Evolutionary conservation across 92 coral and sea anemone genomes (phyloP), one percentile per base, ranked within the genome.

Genomic region (Epizoanthus ramosus): DNA sequence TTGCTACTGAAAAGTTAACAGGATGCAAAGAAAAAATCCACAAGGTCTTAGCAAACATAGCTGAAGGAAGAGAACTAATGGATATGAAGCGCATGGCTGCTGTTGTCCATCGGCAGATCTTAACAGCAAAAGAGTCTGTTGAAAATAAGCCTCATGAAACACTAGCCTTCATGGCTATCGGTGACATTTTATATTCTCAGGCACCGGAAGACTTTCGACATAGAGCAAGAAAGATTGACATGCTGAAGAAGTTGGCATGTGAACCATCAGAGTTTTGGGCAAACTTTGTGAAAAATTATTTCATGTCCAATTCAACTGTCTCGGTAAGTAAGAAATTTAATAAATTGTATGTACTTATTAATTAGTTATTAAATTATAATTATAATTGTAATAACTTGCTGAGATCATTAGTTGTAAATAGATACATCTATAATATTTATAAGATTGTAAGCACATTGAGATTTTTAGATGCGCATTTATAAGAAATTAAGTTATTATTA

Each of bases 61-160:
- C 93, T 4, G 88, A 66, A 2, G 92, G 91, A 18, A 92, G 75
- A 61, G 94, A 91, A 74, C 79, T 23, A 41, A 80, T 95, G 18
- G 98, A 95, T 84, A 93, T 92, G 98, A 89, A 87, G 3, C 94
- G 98, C 63, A 85, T 95, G 92, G 90, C 87, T 56, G 87, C 97
- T 4, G 93, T 95, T 39, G 90, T 95, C 68, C 95, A 95, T 79
- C 79, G 98, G 28, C 88, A 94, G 80, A 85, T 95, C 50, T 89
- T 95, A 43, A 97, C 92, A 66, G 85, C 92, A 31, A 95, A 94
- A 86, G 92, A 95, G 74, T 87, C 83, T 80, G 84, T 94, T 47
- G 98, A 95, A 75, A 92, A 95, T 79, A 73, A 88, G 71, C 95
- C 98, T 0, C 98, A 95, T 65, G 92, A 90, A 52, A 93, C 96